Base-by-base conservation (phyloP, 2,888 invertebrate species). In the Scrobipalpa costella region DNA sequence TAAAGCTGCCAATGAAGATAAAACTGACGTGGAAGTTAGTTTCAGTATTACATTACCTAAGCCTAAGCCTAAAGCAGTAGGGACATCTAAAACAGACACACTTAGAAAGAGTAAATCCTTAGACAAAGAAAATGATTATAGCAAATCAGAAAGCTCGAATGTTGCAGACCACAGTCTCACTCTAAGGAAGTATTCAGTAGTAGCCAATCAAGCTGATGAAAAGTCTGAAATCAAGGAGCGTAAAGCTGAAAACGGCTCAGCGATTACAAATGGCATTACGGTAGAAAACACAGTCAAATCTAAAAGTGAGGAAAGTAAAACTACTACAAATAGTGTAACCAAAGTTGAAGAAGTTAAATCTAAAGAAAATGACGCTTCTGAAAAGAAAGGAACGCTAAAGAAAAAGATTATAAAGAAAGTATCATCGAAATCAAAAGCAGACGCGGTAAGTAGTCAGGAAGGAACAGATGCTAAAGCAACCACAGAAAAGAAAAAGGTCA, bases 321-420 rank as follows among this genome's bases (percentile, higher is more conserved):
- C 80, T 71, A 74, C 68, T 40, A 72, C 69, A 19, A 75, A 72
- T 68, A 70, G 75, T 64, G 69, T 76, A 11, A 68, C 68, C 33
- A 81, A 80, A 66, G 85, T 78, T 69, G 88, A 84, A 63, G 83
- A 83, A 65, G 57, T 66, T 0, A 76, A 75, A 61, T 63, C 69
- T 17, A 88, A 84, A 71, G 88, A 89, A 59, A 66, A 67, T 15
- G 86, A 86, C 52, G 68, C 72, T 33, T 75, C 64, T 65, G 87
- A 88, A 73, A 90, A 88, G 78, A 91, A 90, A 75, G 80, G 79
- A 19, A 85, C 86, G 7, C 76, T 88, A 40, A 91, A 90, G 80
- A 91, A 90, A 78, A 91, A 89, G 76, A 82, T 90, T 38, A 82
- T 90, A 27, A 85, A 80, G 69, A 90, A 91, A 78, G 90, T 90